These are phyloP conservation scores for Scortum barcoo DNA, from an alignment of 2,113 vertebrate genomes.

Conservation along the genomic window DNA sequence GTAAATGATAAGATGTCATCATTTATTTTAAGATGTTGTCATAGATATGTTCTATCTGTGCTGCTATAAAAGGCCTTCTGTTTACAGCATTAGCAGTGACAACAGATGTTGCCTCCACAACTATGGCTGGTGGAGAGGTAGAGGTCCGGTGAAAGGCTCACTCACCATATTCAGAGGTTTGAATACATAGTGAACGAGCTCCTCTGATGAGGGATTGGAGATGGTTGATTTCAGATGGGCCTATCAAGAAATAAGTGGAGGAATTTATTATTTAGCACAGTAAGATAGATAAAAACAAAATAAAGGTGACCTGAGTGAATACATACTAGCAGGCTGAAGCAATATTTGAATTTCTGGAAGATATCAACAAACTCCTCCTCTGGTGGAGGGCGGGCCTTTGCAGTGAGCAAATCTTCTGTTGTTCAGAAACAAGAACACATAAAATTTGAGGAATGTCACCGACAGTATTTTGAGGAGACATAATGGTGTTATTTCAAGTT, in stretches of 20 bases:
- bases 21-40: constrained; percentile 18
- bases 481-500: not conserved
- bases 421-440: not conserved
- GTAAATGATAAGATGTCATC: not conserved
- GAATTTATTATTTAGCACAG: not conserved
- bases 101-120: constrained; percentile 26
- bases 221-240: constrained; percentile 88
- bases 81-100: constrained; percentile 30
- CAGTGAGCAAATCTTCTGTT: constrained; percentile 87
- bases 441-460: constrained; percentile 1
- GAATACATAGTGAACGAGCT: constrained; percentile 90
- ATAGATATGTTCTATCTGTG: not conserved
- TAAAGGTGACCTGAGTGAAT: not conserved
- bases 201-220: constrained; percentile 87
- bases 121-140: not conserved
- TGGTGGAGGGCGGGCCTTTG: constrained; percentile 85
- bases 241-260: constrained; percentile 68
- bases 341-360: constrained; percentile 93
- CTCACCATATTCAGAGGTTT: constrained; percentile 91
- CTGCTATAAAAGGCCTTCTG: constrained; percentile 8
- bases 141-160: not conserved
- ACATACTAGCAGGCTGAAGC: constrained; percentile 91
- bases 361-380: constrained; percentile 87
- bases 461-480: not conserved
- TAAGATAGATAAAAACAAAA: not conserved